Percentiles rank a stretch among this genome's conserved stretches.
Conservation (phyloP, 2,888 invertebrate species). For the Drosophila falleni region DNA sequence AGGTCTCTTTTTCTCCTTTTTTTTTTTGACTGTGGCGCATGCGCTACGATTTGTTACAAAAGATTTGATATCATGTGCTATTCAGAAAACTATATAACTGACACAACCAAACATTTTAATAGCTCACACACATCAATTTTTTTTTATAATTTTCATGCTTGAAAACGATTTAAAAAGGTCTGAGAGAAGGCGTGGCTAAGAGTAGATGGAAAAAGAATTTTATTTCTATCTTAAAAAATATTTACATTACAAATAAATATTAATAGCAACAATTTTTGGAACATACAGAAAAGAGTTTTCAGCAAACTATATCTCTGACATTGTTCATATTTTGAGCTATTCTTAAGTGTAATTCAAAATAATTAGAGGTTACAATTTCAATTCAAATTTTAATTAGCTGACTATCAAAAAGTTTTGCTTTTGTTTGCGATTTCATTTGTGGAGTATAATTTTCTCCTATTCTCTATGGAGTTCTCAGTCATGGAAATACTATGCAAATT, state of each 20-base stretch:
- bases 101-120: constrained; percentile 58
- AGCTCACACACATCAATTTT: constrained; percentile 48
- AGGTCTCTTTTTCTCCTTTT: constrained; percentile 12
- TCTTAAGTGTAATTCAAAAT: background rate
- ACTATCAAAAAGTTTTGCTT: constrained; percentile 23
- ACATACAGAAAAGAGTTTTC: too few species aligned
- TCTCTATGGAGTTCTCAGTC: constrained; percentile 26
- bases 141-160: constrained; percentile 33
- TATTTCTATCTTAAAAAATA: background rate
- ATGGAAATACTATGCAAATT: constrained; percentile 66
- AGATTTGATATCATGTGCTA: constrained; percentile 29
- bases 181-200: background rate
- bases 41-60: constrained; percentile 61
- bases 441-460: constrained; percentile 27
- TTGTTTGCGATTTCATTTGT: constrained; percentile 36
- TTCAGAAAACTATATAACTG: constrained; percentile 47
- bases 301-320: too few species aligned
- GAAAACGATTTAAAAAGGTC: background rate
- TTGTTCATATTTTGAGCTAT: background rate
- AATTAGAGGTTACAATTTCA: background rate
- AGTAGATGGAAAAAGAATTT: background rate
- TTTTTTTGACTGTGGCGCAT: constrained; percentile 57
- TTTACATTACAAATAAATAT: background rate
- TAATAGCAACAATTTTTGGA: background rate
- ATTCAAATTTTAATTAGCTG: constrained; percentile 13